These are phyloP conservation scores for Dendropsophus ebraccatus DNA, from an alignment of 2,113 vertebrate species.

Conservation along the genomic window DNA sequence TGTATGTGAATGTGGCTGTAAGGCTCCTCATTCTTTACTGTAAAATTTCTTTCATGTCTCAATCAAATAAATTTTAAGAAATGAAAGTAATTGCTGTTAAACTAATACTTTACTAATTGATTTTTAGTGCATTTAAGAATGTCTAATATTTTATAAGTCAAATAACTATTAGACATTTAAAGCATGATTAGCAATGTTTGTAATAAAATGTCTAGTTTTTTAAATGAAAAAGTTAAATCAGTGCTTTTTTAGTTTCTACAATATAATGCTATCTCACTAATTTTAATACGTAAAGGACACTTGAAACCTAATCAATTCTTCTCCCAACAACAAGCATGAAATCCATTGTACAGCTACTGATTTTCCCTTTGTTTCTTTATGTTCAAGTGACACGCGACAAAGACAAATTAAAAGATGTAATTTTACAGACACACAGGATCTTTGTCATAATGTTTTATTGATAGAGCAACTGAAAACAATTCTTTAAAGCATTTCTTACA, in stretches of 20 bases:
- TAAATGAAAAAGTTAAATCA: neutral
- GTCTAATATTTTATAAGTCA: neutral
- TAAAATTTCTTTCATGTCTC: neutral
- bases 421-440: constrained; percentile 6
- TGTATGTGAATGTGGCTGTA: neutral
- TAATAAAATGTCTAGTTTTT: neutral
- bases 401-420: constrained; percentile 19
- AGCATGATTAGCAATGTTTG: neutral
- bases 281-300: constrained; percentile 22
- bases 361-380: constrained; percentile 8
- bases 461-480: constrained; percentile 17
- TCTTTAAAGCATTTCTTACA: neutral
- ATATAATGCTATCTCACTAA: constrained; percentile 1
- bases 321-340: neutral
- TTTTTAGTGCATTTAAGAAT: neutral
- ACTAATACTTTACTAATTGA: neutral
- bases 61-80: neutral
- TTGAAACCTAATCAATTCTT: constrained; percentile 20
- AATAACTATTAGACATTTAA: neutral
- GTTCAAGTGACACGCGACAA: neutral
- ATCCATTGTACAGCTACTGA: constrained; percentile 24
- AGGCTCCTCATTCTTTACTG: neutral
- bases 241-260: neutral
- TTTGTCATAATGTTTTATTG: constrained; percentile 24
- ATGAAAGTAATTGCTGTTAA: neutral